These are phyloP conservation scores for Brachypodius melanocephalos DNA, from an alignment of 2,113 vertebrate genomes.

Conservation along the genomic window DNA sequence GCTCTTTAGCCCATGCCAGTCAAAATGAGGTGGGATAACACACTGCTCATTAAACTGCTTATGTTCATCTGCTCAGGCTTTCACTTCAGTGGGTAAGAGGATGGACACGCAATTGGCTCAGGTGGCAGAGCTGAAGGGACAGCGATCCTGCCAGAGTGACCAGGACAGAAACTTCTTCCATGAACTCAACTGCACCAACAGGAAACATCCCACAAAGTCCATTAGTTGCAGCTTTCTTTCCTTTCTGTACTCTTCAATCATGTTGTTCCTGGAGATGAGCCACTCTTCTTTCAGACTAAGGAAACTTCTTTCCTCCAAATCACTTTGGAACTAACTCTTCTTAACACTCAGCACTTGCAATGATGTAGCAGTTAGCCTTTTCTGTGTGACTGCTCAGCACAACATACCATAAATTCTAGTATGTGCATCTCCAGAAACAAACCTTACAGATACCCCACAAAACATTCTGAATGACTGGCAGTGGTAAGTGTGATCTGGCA, in stretches of 20 bases:
- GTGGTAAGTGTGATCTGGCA: background rate
- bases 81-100: background rate
- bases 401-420: background rate
- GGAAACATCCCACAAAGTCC: background rate
- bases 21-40: background rate
- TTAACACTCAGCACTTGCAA: background rate
- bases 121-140: background rate
- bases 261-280: background rate
- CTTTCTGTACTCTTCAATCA: background rate
- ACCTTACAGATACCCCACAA: background rate
- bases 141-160: background rate
- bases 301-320: background rate
- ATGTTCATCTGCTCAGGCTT: background rate
- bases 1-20: background rate
- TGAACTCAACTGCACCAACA: background rate
- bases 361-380: background rate
- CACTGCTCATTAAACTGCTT: background rate
- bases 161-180: background rate
- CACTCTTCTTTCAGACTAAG: background rate
- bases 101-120: background rate
- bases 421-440: background rate
- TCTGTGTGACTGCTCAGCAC: background rate
- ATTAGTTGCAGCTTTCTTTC: background rate
- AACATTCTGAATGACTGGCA: background rate
- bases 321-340: background rate